phyloP scores from a whole-genome alignment of 2,797 vertebrate genomes.

The Pterois miles region DNA sequence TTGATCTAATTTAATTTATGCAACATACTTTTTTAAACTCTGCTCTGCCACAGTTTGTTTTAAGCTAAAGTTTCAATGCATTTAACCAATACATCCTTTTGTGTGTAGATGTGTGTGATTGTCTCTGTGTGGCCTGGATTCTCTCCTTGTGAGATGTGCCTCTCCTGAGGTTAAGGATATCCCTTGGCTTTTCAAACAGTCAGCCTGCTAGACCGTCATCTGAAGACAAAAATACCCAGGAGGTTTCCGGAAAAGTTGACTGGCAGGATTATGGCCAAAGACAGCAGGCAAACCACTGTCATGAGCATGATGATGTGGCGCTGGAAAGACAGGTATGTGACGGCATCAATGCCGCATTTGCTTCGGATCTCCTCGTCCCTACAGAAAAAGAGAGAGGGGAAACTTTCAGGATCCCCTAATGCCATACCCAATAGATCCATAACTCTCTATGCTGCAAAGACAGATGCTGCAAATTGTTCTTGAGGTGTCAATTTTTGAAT shows the following conservation, averaged over 20 bases:
- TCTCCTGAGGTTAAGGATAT: slow-evolving; percentile 57
- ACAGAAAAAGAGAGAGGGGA: slow-evolving; percentile 29
- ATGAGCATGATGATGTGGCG: slow-evolving; percentile 93
- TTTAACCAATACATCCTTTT: slow-evolving; percentile 17
- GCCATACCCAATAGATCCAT: not conserved
- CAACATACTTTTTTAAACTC: not conserved
- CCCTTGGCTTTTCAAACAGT: slow-evolving; percentile 49
- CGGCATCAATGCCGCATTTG: slow-evolving; percentile 95
- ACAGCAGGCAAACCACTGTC: slow-evolving; percentile 91
- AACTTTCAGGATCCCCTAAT: slow-evolving; percentile 1
- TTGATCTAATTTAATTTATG: slow-evolving; percentile 5
- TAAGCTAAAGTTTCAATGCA: slow-evolving; percentile 2
- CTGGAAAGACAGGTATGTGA: slow-evolving; percentile 97
- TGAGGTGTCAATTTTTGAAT: not conserved
- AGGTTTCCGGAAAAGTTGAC: slow-evolving; percentile 95
- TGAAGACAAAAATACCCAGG: slow-evolving; percentile 86
- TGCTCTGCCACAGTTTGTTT: slow-evolving; percentile 6
- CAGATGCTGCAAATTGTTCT: not conserved
- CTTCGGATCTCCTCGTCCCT: slow-evolving; percentile 96
- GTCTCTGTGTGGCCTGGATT: slow-evolving; percentile 64
- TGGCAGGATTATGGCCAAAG: slow-evolving; percentile 93
- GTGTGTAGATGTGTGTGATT: slow-evolving; percentile 27
- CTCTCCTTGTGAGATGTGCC: slow-evolving; percentile 22
- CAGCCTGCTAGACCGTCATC: slow-evolving; percentile 25
- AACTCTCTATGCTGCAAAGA: not conserved